Base-by-base conservation (phyloP, 2,888 invertebrate genomes). In the Cephonodes hylas region DNA sequence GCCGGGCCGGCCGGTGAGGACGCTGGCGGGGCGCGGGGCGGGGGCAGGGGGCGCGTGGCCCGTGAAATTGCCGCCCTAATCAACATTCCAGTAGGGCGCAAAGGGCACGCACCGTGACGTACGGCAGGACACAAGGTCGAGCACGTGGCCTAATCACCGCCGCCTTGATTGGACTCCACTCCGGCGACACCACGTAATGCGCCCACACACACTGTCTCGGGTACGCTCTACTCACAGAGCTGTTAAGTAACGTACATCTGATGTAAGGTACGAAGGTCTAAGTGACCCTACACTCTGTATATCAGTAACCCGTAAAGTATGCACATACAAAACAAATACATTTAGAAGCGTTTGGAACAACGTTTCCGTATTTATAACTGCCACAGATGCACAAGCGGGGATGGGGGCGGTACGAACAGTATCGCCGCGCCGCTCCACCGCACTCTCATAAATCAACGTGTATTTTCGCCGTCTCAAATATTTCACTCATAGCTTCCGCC, bases 21-120 rank as follows among this genome's bases (percentile, higher is more conserved):
- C n/a, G n/a, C n/a, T n/a, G 59, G 53, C 23, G 38, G 22, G n/a
- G 31, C 31, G 31, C 38, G 46, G 58, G 45, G 22, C 63, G 15
- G 42, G 42, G 22, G 10, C 48, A 61, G 44, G 56, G 13, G 58
- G 44, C 38, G 38, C 38, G 38, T 58, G 18, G 18, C n/a, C 64
- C 70, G 73, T 72, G 71, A 72, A 69, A 74, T 74, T 69, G 68
- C 60, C 58, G 66, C 58, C 64, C 72, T 71, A 68, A 75, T 27
- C 38, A 38, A 38, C 38, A 38, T 38, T 38, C 38, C 38, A 38
- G 38, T n/a, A n/a, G 13, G 38, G 38, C 38, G n/a, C n/a, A 38
- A 38, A 38, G 10, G 44, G 18, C 44, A 44, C 44, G 44, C 44
- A 20, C 44, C 44, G 44, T 20, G 44, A 44, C 44, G 44, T 20